Evolutionary conservation across 2,113 vertebrate genomes (phyloP), one percentile per base, ranked within the genome.

Genomic region (Osmerus eperlanus): DNA sequence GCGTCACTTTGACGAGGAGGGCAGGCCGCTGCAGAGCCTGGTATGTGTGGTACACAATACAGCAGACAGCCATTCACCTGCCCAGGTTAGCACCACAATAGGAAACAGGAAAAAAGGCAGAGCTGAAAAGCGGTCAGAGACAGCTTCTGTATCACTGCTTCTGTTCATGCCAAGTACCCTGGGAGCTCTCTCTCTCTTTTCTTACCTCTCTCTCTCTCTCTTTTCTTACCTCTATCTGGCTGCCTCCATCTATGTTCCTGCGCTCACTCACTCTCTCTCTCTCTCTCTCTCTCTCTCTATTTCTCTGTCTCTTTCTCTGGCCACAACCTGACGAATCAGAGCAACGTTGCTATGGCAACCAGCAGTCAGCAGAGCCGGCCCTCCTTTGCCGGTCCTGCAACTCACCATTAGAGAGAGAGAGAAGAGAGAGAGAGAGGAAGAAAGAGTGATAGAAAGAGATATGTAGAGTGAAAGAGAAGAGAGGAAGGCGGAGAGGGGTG

Each of bases 1-100:
- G 75, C 92, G 93, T 14, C 94, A 97, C 83, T 88, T 94, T 78
- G 88, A 90, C 14, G 61, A 80, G 0, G 91, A 94, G 2, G 91
- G 91, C 29, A 89, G 85, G 8, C 68, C 90, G 11, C 92, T 87
- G 70, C 89, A 91, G 79, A 94, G 82, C 81, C 89, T 79, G 74
- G 96, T 97, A 91, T 86, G 93, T 61, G 52, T 25, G 2, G 5
- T 47, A 14, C 56, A 66, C 52, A 47, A 47, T 47, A 47, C 41
- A 47, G 41, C 15, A 18, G 16, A 18, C 6, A 16, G 15, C 55
- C n/a, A 19, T 56, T 56, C 55, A 16, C n/a, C 16, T 56, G 55
- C 9, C 18, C 58, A 21, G 58, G 58, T 60, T 60, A 19, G 58
- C 4, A 19, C 21, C 3, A 56, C 54, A n/a, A n/a, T 56, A 60